Conservation (phyloP, 2,113 vertebrate genomes). For the Muntiacus muntjak region DNA sequence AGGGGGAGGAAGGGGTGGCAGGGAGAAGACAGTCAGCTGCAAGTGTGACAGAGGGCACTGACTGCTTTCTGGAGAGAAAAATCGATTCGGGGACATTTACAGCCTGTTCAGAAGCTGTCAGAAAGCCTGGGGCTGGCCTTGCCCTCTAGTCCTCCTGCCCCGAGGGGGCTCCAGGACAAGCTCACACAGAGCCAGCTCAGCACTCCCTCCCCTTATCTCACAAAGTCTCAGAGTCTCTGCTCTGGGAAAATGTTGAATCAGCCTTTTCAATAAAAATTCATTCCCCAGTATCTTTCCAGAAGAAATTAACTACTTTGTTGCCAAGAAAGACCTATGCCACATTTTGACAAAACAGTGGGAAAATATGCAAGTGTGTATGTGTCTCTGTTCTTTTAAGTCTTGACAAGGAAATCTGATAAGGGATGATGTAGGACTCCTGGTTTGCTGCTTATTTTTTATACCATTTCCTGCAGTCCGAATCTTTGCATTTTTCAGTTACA, state of each 20-base stretch:
- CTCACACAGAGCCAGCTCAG: constrained; percentile 10
- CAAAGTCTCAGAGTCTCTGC: constrained; percentile 54
- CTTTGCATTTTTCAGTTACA: not conserved
- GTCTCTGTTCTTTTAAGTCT: not conserved
- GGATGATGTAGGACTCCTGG: not conserved
- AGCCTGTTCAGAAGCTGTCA: not conserved
- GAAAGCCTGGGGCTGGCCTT: not conserved
- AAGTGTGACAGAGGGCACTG: not conserved
- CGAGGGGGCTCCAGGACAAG: not conserved
- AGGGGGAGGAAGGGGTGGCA: accelerated
- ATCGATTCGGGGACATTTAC: not conserved
- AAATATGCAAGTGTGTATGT: not conserved
- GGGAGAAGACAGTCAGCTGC: not conserved
- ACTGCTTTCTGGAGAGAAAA: not conserved
- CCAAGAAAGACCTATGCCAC: not conserved
- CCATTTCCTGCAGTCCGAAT: not conserved
- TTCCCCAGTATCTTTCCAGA: constrained; percentile 12
- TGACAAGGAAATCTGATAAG: not conserved
- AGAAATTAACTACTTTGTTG: constrained; percentile 30
- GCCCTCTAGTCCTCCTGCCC: not conserved
- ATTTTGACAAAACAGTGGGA: not conserved
- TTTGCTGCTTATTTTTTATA: not conserved
- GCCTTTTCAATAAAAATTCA: constrained; percentile 48
- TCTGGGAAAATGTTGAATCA: constrained; percentile 44
- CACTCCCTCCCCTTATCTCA: constrained; percentile 41